Evolutionary conservation across 2,888 invertebrate species (phyloP).

Genomic region (Chrysolina haemoptera): DNA sequence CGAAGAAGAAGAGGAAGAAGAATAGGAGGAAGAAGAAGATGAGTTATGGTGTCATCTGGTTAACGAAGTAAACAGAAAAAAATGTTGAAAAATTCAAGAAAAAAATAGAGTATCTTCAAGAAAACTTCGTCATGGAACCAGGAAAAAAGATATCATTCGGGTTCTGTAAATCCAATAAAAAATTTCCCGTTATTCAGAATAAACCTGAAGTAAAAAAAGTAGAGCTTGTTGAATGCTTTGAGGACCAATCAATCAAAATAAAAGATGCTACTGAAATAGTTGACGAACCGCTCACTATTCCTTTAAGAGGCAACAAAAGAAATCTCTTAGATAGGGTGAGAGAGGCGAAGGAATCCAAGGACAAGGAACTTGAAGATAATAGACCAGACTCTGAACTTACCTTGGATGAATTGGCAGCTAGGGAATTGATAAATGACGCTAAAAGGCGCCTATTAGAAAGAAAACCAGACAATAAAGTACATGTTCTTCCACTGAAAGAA

Average conservation of each 20-base stretch:
- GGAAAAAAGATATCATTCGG: slow-evolving; percentile 86
- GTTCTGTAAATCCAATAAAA: slow-evolving; percentile 80
- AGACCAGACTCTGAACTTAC: slow-evolving; percentile 68
- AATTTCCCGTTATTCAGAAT: slow-evolving; percentile 68
- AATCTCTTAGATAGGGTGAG: slow-evolving; percentile 73
- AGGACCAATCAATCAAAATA: slow-evolving; percentile 83
- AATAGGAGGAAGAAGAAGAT: too few relatives aligned
- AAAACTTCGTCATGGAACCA: slow-evolving; percentile 65
- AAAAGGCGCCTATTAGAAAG: slow-evolving; percentile 59
- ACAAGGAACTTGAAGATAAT: slow-evolving; percentile 56
- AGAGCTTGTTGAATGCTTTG: slow-evolving; percentile 85
- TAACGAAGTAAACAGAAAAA: too few relatives aligned
- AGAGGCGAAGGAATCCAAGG: slow-evolving; percentile 67
- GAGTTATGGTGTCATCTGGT: too few relatives aligned
- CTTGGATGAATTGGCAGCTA: slow-evolving; percentile 81
- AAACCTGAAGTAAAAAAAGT: slow-evolving; percentile 71
- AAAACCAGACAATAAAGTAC: slow-evolving; percentile 62
- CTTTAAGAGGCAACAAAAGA: slow-evolving; percentile 72
- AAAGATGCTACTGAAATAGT: slow-evolving; percentile 74
- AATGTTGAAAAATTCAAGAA: too few relatives aligned
- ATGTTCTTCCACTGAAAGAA: slow-evolving; percentile 75
- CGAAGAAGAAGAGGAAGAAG: too few relatives aligned
- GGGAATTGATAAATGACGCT: slow-evolving; percentile 77
- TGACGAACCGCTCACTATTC: slow-evolving; percentile 76
- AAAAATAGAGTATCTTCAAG: too few relatives aligned